phyloP scores from a whole-genome alignment of 2,797 vertebrate species.

The Neoniphon sammara region DNA sequence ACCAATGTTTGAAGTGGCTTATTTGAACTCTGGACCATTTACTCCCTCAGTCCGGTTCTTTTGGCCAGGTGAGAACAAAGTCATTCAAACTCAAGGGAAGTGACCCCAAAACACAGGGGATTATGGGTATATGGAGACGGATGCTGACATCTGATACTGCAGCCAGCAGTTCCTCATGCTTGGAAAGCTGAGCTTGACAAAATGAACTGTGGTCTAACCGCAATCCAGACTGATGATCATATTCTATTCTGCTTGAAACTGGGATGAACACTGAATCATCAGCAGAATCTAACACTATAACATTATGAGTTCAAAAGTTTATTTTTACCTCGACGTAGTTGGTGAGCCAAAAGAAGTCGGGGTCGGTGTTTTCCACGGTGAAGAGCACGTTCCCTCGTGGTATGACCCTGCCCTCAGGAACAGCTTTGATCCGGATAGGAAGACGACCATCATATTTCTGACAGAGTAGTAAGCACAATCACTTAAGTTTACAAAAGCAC shows the following conservation, averaged over 20 bases:
- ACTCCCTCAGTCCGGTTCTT: too few species aligned
- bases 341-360: slow-evolving; percentile 84
- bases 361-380: slow-evolving; percentile 86
- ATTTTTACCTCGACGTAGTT: slow-evolving; percentile 83
- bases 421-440: slow-evolving; percentile 84
- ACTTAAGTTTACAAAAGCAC: neutral
- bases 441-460: slow-evolving; percentile 84
- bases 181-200: too few species aligned
- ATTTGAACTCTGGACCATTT: too few species aligned
- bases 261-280: neutral
- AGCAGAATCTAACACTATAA: neutral
- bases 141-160: too few species aligned
- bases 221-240: too few species aligned
- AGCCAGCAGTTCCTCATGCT: too few species aligned
- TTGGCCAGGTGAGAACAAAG: too few species aligned
- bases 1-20: too few species aligned
- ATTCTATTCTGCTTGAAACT: neutral
- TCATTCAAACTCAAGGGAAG: too few species aligned
- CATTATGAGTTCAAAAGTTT: neutral
- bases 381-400: slow-evolving; percentile 85
- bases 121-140: too few species aligned
- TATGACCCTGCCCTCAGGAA: slow-evolving; percentile 83
- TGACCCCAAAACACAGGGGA: too few species aligned
- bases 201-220: too few species aligned
- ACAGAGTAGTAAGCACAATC: slow-evolving; percentile 20